Percentiles rank a stretch among this genome's conserved stretches.
These are phyloP conservation scores for Ploceus nigricollis DNA, from an alignment of 2,113 vertebrate genomes.

Conservation along the genomic window DNA sequence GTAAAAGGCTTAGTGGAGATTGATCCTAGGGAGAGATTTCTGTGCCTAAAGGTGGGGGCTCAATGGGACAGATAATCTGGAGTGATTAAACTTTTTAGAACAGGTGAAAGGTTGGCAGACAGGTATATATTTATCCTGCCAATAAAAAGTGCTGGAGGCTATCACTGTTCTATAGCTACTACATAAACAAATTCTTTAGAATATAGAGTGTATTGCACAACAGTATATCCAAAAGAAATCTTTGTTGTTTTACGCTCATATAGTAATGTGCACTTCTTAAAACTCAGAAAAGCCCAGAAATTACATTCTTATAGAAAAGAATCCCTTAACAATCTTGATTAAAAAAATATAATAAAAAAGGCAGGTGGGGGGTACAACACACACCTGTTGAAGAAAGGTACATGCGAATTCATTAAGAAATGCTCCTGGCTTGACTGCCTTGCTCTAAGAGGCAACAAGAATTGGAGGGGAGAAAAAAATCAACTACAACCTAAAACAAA, in stretches of 20 bases:
- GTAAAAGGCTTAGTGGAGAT: background rate
- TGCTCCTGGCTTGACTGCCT: background rate
- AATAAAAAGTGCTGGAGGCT: background rate
- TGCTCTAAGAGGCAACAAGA: background rate
- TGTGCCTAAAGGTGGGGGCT: background rate
- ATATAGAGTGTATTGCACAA: background rate
- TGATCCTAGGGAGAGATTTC: background rate
- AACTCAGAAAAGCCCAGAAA: background rate
- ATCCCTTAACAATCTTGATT: background rate
- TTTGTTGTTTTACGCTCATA: background rate
- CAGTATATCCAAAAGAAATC: background rate
- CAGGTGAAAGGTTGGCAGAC: background rate
- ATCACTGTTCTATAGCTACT: background rate
- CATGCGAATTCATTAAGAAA: background rate
- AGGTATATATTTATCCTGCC: background rate
- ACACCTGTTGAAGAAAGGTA: background rate
- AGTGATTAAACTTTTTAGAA: background rate
- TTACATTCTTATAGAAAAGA: background rate
- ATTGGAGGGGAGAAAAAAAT: background rate
- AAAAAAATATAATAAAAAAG: no score
- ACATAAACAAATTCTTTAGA: background rate
- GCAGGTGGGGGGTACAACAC: accelerated
- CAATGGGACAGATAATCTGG: background rate
- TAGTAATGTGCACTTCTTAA: background rate
- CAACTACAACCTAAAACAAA: background rate